Evolutionary conservation across 2,888 invertebrate genomes (phyloP).

Genomic region (Conistra vaccinii): DNA sequence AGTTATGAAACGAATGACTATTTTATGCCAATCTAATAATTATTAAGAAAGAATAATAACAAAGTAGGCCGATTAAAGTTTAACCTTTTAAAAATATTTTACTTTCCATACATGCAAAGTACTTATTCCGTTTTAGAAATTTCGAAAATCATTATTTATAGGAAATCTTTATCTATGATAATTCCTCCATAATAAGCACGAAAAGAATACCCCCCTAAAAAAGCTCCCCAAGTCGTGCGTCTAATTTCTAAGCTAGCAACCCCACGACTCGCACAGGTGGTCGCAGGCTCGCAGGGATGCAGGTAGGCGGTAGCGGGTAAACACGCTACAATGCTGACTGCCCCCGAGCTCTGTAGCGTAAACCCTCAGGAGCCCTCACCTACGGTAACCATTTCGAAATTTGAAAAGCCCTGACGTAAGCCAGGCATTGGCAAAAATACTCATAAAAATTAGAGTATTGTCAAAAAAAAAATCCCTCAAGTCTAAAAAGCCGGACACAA

Average conservation of each 20-base stretch:
- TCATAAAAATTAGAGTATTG: neutral
- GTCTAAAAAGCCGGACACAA: neutral
- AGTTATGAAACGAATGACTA: neutral
- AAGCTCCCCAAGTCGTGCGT: conserved; percentile 49
- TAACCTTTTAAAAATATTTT: no score
- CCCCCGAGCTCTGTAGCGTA: neutral
- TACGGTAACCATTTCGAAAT: neutral
- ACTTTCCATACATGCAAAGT: neutral
- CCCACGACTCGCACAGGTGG: conserved; percentile 83
- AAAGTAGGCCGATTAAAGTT: neutral
- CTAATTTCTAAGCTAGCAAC: conserved; percentile 57
- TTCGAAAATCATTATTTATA: neutral
- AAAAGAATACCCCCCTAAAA: neutral
- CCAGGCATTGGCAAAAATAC: no score
- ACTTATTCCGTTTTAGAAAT: neutral
- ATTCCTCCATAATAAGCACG: neutral
- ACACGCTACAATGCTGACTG: conserved; percentile 46
- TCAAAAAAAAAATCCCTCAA: neutral
- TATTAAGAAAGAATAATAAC: neutral
- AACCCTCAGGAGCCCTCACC: neutral
- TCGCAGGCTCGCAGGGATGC: conserved; percentile 75
- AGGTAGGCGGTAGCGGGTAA: conserved; percentile 65
- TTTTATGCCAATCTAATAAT: neutral
- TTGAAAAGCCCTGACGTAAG: neutral
- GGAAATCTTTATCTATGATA: neutral